Evolutionary conservation across 2,113 vertebrate genomes (phyloP).

Genomic region (Melospiza georgiana): DNA sequence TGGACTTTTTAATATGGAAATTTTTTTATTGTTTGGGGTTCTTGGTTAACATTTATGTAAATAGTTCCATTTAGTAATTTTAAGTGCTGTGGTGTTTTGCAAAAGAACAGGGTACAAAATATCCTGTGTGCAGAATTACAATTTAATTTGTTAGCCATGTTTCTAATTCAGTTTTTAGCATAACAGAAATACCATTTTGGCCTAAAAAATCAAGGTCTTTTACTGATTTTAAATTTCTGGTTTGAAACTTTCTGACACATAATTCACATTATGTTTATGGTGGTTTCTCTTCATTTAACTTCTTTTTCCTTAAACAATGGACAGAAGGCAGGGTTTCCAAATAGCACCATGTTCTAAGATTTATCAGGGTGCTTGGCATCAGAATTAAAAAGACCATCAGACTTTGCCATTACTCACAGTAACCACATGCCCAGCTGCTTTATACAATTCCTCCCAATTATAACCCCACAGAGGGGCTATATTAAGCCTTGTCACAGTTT

Average conservation of each 20-base stretch:
- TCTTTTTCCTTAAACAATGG: neutral
- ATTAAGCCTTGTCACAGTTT: neutral
- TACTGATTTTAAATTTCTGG: neutral
- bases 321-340: conserved; percentile 13
- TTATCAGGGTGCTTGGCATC: neutral
- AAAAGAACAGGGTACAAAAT: neutral
- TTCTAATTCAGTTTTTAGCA: neutral
- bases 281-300: neutral
- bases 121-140: neutral
- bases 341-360: neutral
- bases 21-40: neutral
- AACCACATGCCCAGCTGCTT: neutral
- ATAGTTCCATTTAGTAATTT: neutral
- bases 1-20: neutral
- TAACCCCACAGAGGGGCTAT: conserved; percentile 1
- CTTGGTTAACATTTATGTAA: neutral
- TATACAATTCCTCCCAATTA: neutral
- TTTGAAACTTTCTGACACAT: neutral
- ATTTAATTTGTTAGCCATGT: neutral
- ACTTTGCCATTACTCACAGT: neutral
- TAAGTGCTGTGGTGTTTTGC: neutral
- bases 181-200: neutral
- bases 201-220: neutral
- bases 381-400: neutral
- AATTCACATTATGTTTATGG: neutral